Evolutionary conservation across 2,888 invertebrate species (phyloP).

Genomic region (Tupiocoris notatus): DNA sequence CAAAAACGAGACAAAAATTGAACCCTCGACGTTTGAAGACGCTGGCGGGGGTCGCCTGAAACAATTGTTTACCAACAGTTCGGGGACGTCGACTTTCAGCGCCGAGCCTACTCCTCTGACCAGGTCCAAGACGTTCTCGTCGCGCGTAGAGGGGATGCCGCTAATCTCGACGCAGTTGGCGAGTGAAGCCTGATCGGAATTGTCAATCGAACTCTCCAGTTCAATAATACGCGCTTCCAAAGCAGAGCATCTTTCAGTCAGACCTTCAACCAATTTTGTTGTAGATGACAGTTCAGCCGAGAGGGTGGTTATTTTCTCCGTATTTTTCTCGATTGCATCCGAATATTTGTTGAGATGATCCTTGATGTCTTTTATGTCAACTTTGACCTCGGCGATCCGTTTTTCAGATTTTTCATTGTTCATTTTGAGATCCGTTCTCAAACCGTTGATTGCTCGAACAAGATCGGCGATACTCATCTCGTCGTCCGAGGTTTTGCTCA

Average conservation of each 20-base stretch:
- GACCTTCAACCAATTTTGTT: neutral
- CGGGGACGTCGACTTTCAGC: neutral
- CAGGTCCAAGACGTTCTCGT: neutral
- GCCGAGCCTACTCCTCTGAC: neutral
- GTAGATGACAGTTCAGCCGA: neutral
- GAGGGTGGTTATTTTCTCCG: neutral
- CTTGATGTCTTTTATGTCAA: slow-evolving; percentile 2
- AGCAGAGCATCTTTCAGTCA: neutral
- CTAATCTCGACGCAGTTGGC: neutral
- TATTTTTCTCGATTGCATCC: neutral
- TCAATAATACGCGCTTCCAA: neutral
- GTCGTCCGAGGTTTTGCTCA: too few relatives aligned
- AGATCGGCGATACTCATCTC: neutral
- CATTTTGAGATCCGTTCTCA: neutral
- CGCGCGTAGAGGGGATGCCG: neutral
- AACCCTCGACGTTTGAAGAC: neutral
- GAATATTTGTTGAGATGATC: neutral
- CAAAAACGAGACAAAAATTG: slow-evolving; percentile 3
- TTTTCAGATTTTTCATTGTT: neutral
- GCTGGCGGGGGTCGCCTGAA: neutral
- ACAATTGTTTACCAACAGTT: slow-evolving; percentile 2
- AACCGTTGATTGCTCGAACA: neutral
- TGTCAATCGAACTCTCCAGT: neutral
- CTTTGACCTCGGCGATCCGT: neutral
- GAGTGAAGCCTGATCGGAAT: neutral